Evolutionary conservation across 2,888 invertebrate species (phyloP).

Genomic region (Barypeithes pellucidus): DNA sequence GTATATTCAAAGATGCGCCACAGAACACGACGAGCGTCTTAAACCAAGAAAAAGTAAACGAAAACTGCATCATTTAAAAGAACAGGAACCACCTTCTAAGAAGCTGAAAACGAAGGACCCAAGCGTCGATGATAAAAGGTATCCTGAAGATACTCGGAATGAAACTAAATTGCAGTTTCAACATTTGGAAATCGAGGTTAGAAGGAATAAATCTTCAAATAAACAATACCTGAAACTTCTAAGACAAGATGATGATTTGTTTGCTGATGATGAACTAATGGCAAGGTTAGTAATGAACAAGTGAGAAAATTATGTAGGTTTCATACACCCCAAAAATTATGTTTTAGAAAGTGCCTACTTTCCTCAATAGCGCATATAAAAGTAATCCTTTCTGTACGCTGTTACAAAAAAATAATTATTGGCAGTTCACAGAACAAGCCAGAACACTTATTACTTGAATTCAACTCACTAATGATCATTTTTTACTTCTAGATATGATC

Average conservation of each 20-base stretch:
- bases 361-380: too few relatives aligned
- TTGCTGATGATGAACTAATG: constrained; percentile 48
- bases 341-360: too few relatives aligned
- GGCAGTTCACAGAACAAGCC: too few relatives aligned
- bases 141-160: background rate
- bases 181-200: constrained; percentile 29
- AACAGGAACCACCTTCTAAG: constrained; percentile 1
- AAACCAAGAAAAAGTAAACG: background rate
- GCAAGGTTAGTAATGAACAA: constrained; percentile 44
- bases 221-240: constrained; percentile 24
- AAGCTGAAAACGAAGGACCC: background rate
- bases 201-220: constrained; percentile 2
- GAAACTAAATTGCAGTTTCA: constrained; percentile 4
- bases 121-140: background rate
- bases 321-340: too few relatives aligned
- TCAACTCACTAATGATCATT: too few relatives aligned
- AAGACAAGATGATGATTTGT: constrained; percentile 36
- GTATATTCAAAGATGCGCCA: constrained; percentile 5
- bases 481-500: constrained; percentile 40
- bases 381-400: too few relatives aligned
- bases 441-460: too few relatives aligned
- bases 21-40: constrained; percentile 15
- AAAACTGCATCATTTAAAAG: constrained; percentile 16
- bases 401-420: too few relatives aligned
- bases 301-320: too few relatives aligned